Evolutionary conservation across 2,888 invertebrate genomes (phyloP).

Genomic region (Protonemura montana): DNA sequence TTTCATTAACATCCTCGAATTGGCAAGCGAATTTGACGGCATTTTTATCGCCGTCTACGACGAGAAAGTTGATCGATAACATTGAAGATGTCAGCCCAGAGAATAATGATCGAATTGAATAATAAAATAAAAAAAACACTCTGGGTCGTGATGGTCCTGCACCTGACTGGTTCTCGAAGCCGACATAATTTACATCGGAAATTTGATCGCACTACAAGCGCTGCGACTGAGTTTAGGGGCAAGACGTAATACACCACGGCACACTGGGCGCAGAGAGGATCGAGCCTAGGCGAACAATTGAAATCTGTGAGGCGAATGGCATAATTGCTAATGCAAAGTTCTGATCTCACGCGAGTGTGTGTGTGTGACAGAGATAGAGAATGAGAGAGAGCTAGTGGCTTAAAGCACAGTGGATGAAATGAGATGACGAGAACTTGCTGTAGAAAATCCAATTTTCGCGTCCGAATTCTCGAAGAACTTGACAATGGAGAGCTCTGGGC

Average conservation of each 20-base stretch:
- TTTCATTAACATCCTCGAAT: not conserved
- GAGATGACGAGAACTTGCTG: not conserved
- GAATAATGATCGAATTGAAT: not conserved
- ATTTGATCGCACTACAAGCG: not conserved
- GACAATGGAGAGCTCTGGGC: not conserved
- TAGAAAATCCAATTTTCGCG: slow-evolving; percentile 17
- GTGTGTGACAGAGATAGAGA: not conserved
- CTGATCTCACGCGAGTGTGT: not conserved
- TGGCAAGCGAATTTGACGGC: not conserved
- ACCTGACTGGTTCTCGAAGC: not conserved
- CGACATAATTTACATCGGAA: not conserved
- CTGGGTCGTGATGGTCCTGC: not conserved
- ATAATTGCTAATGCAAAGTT: slow-evolving; percentile 39
- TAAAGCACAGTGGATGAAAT: not conserved
- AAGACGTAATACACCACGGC: not conserved
- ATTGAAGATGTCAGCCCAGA: not conserved
- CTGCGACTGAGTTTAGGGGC: not conserved
- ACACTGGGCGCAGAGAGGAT: not conserved
- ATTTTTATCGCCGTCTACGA: not conserved
- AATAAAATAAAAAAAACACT: not conserved
- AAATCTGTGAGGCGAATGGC: not conserved
- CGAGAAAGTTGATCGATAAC: not conserved
- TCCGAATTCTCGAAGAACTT: slow-evolving; percentile 20
- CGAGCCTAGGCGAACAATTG: slow-evolving; percentile 25
- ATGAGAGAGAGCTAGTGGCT: not conserved